Evolutionary conservation across 1,140 invertebrate genomes (phyloP).

Genomic region (Papilio helenus): DNA sequence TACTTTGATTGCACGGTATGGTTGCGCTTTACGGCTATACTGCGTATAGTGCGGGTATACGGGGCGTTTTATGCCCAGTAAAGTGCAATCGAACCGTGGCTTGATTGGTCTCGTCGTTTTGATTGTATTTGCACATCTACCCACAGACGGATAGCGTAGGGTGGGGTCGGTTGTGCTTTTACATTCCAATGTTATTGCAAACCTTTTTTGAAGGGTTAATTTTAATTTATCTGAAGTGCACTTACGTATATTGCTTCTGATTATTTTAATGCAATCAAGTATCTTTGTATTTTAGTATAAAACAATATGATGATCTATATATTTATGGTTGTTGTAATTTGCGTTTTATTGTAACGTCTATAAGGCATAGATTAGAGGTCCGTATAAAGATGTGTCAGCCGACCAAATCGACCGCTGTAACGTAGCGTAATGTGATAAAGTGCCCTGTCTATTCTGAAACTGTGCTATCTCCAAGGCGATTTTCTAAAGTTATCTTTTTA

Average conservation of each 20-base stretch:
- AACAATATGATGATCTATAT: background rate
- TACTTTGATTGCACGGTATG: conserved; percentile 43
- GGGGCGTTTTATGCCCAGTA: conserved; percentile 27
- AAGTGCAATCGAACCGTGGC: conserved; percentile 32
- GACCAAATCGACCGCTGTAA: background rate
- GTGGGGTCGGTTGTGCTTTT: conserved; percentile 15
- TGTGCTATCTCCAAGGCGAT: conserved; percentile 46
- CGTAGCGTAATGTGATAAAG: conserved; percentile 26
- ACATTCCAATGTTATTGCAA: conserved; percentile 20
- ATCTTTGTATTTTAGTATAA: background rate
- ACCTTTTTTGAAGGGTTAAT: conserved; percentile 1
- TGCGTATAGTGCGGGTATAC: background rate
- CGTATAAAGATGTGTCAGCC: conserved; percentile 15
- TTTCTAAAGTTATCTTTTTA: conserved; percentile 50
- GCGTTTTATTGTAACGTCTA: background rate
- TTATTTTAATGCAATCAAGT: background rate
- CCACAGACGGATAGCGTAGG: background rate
- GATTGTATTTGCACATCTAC: conserved; percentile 26
- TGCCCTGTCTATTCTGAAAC: conserved; percentile 37
- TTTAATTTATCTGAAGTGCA: conserved; percentile 1
- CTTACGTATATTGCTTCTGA: background rate
- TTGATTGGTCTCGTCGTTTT: conserved; percentile 25
- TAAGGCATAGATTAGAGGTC: background rate
- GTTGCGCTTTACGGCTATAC: conserved; percentile 42
- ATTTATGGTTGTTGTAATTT: background rate